Evolutionary conservation across 2,113 vertebrate species (phyloP).

Genomic region (Narcine bancroftii): DNA sequence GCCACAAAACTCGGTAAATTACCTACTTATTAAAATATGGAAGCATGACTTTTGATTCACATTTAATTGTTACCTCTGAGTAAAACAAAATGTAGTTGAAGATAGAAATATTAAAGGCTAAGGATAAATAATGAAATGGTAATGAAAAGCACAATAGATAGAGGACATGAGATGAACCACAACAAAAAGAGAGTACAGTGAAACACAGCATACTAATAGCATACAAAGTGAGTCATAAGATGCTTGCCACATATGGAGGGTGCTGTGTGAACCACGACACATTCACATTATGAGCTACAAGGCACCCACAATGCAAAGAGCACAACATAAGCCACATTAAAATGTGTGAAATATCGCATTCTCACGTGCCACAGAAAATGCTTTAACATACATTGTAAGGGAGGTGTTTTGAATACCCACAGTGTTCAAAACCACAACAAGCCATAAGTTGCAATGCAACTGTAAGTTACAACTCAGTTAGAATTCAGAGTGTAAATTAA

Average conservation of each 20-base stretch:
- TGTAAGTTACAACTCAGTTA: too few species aligned
- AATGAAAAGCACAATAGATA: neutral
- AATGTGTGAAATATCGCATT: too few species aligned
- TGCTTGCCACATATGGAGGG: too few species aligned
- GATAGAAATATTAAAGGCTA: neutral
- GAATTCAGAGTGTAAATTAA: neutral
- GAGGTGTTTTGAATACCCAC: too few species aligned
- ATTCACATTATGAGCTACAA: neutral
- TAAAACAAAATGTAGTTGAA: neutral
- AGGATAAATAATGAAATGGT: neutral
- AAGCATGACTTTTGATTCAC: neutral
- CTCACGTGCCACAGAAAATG: too few species aligned
- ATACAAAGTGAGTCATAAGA: too few species aligned
- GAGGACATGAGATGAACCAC: neutral
- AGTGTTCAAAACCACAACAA: too few species aligned
- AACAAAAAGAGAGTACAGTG: neutral
- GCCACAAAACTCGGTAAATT: conserved; percentile 17
- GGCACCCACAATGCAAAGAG: neutral
- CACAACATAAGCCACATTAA: neutral
- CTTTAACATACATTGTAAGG: too few species aligned
- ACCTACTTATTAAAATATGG: neutral
- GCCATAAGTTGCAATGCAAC: too few species aligned
- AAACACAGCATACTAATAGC: neutral
- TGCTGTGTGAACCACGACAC: neutral
- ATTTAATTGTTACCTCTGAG: neutral